A percentile compares a stretch with the other conserved stretches of the same genome.
These are phyloP conservation scores for Drusus annulatus DNA, from an alignment of 1,140 invertebrate genomes.

Conservation along the genomic window DNA sequence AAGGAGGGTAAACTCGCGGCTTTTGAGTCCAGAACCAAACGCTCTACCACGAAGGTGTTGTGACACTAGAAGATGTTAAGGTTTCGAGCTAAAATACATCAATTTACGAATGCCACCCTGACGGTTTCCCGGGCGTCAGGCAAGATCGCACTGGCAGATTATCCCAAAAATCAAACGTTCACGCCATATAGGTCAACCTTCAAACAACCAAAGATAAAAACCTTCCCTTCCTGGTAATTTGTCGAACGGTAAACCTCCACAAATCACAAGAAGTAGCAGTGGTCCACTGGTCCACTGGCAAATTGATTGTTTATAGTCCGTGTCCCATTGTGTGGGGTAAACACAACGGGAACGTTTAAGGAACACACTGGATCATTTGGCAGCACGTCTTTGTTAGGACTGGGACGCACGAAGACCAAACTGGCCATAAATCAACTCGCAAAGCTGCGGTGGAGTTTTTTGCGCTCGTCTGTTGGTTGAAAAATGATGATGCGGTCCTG, in stretches of 20 bases:
- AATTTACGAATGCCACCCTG: slow-evolving; percentile 31
- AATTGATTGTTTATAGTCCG: slow-evolving; percentile 50
- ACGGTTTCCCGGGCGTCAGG: slow-evolving; percentile 21
- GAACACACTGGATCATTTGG: background rate
- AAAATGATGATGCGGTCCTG: background rate
- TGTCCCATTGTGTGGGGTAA: background rate
- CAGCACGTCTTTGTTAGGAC: background rate
- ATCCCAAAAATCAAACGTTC: slow-evolving; percentile 44
- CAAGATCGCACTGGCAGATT: slow-evolving; percentile 48
- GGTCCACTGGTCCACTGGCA: slow-evolving; percentile 28
- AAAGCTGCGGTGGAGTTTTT: slow-evolving; percentile 32
- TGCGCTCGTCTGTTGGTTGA: background rate
- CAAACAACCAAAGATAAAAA: slow-evolving; percentile 10
- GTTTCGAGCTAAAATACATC: no score
- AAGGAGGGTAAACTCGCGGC: no score
- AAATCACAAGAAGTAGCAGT: slow-evolving; percentile 44
- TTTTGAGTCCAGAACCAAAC: no score
- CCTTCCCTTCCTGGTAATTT: slow-evolving; percentile 45
- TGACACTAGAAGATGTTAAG: no score
- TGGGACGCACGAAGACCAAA: background rate
- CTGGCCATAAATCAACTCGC: slow-evolving; percentile 34
- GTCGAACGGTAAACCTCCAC: slow-evolving; percentile 38
- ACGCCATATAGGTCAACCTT: slow-evolving; percentile 35
- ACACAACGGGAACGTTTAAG: background rate
- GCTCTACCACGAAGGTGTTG: no score